These are phyloP conservation scores for Seladonia tumulorum DNA, from an alignment of 2,888 invertebrate genomes.

Conservation along the genomic window DNA sequence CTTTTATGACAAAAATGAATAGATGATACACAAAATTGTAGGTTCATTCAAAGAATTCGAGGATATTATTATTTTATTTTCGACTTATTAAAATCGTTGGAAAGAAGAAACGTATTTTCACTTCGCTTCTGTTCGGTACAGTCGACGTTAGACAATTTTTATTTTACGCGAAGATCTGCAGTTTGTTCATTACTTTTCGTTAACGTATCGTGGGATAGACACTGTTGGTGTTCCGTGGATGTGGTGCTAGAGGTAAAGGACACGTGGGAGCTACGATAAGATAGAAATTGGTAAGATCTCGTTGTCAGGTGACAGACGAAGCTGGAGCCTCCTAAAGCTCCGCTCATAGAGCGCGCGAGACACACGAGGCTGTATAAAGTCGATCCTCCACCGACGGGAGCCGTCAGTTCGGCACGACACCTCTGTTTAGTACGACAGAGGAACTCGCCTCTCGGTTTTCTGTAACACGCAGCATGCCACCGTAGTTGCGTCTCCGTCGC, in stretches of 20 bases:
- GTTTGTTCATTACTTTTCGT: background rate
- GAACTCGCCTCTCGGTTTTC: constrained; percentile 60
- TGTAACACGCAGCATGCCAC: constrained; percentile 44
- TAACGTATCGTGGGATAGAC: background rate
- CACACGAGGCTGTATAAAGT: constrained; percentile 73
- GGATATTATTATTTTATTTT: background rate
- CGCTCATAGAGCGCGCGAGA: constrained; percentile 60
- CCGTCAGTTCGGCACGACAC: constrained; percentile 75
- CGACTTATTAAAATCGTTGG: background rate
- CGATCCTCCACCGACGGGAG: constrained; percentile 72
- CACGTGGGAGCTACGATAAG: background rate
- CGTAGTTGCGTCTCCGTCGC: constrained; percentile 6
- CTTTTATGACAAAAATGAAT: background rate
- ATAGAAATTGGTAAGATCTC: constrained; percentile 32
- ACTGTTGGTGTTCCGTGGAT: background rate
- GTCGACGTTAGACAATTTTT: background rate
- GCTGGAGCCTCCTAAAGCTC: constrained; percentile 60
- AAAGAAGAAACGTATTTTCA: too few relatives aligned
- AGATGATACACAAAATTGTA: background rate
- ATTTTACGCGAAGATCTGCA: background rate
- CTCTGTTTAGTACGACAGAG: constrained; percentile 71
- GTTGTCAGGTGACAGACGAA: constrained; percentile 65
- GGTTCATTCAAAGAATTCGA: background rate
- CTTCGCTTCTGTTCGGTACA: too few relatives aligned
- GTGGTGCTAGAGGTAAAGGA: background rate